Evolutionary conservation across 2,113 vertebrate species (phyloP).

Genomic region (Tiliqua scincoides): DNA sequence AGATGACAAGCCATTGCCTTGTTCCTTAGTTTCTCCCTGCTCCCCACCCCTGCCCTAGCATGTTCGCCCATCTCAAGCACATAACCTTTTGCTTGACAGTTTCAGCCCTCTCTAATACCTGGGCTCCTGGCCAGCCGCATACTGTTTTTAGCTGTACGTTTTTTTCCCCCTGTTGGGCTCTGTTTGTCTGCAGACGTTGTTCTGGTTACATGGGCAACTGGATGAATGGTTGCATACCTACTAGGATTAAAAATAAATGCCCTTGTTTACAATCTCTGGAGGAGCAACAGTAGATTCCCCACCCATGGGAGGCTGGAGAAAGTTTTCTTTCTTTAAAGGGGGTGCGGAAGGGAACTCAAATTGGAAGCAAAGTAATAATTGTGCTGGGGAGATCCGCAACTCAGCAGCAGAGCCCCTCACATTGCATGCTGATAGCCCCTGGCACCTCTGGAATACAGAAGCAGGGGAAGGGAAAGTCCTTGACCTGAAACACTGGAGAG

Average conservation of each 20-base stretch:
- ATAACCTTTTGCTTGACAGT: background rate
- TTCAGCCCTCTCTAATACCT: background rate
- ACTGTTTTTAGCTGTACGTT: slow-evolving; percentile 15
- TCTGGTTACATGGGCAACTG: slow-evolving; percentile 11
- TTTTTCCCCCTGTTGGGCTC: background rate
- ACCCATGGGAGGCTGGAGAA: background rate
- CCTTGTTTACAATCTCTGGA: rapidly evolving
- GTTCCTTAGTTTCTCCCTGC: background rate
- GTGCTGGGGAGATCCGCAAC: too few relatives aligned
- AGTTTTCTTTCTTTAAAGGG: background rate
- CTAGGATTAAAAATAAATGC: slow-evolving; percentile 14
- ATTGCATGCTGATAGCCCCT: background rate
- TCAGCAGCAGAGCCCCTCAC: too few relatives aligned
- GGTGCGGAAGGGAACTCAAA: background rate
- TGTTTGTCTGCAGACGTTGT: slow-evolving; percentile 11
- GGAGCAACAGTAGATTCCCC: background rate
- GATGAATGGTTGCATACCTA: background rate
- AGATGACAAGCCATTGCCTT: background rate
- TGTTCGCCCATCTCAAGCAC: background rate
- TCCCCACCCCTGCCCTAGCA: background rate
- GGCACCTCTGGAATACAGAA: too few relatives aligned
- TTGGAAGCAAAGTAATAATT: too few relatives aligned
- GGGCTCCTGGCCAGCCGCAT: background rate
- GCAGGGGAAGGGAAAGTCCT: too few relatives aligned
- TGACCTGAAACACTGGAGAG: too few relatives aligned